Evolutionary conservation across 2,113 vertebrate species (phyloP).

Genomic region (Apodemus sylvaticus): DNA sequence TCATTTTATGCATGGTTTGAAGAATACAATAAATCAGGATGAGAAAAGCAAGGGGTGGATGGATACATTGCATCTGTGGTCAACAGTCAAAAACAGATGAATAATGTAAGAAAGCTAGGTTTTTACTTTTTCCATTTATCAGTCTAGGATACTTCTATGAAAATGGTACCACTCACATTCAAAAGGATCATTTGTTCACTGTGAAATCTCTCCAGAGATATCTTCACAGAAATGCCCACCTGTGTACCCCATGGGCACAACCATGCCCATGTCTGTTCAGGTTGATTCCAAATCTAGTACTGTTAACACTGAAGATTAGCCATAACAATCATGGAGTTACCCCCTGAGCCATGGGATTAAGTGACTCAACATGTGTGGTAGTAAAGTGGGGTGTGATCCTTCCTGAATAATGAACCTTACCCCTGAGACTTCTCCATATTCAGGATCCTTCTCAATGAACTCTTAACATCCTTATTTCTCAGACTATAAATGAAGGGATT

Average conservation of each 20-base stretch:
- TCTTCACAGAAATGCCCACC: neutral
- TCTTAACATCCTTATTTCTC: constrained; percentile 56
- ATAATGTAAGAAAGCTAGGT: neutral
- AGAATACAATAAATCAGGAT: neutral
- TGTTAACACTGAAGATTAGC: neutral
- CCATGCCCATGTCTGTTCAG: too few relatives aligned
- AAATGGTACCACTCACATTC: neutral
- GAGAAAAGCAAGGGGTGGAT: too few relatives aligned
- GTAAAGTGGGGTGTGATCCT: neutral
- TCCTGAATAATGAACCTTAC: neutral
- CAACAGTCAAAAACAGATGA: neutral
- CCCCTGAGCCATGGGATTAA: neutral
- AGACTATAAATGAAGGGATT: constrained; percentile 57
- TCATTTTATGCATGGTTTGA: neutral
- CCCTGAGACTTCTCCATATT: neutral
- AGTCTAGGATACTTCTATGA: too few relatives aligned
- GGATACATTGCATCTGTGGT: neutral
- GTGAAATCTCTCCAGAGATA: neutral
- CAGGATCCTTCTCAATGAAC: constrained; percentile 40
- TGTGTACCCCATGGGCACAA: too few relatives aligned
- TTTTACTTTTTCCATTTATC: neutral
- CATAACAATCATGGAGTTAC: neutral
- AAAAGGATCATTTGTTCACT: neutral
- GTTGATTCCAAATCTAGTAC: neutral
- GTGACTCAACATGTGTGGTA: neutral